phyloP scores from a whole-genome alignment of 2,113 vertebrate genomes.

The Pygoscelis adeliae region DNA sequence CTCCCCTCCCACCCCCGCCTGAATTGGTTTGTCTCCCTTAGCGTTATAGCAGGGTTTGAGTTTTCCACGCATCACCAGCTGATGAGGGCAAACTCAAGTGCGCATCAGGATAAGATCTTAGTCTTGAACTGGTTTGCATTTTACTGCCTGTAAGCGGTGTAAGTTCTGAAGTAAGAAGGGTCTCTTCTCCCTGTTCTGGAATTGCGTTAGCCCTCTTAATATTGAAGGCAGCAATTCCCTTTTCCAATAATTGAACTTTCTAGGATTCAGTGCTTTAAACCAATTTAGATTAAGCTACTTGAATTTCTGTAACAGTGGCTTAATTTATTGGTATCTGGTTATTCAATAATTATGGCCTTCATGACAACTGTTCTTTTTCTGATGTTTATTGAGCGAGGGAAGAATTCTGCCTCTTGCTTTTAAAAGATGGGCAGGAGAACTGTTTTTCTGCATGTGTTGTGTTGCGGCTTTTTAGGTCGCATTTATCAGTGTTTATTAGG shows the following conservation, averaged over 20 bases:
- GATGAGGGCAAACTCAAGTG: neutral
- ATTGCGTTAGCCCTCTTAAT: neutral
- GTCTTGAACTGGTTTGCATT: neutral
- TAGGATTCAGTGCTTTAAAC: neutral
- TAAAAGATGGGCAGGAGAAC: neutral
- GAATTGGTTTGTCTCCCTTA: neutral
- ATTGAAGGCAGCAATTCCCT: neutral
- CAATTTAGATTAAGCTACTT: neutral
- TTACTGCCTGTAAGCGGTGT: neutral
- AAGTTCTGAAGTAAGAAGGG: neutral
- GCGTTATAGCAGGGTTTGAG: rapidly evolving
- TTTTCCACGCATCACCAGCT: rapidly evolving
- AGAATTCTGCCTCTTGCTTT: neutral
- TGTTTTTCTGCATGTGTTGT: neutral
- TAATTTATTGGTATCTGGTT: neutral
- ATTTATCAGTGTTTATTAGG: neutral
- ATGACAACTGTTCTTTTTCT: neutral
- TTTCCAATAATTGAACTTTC: neutral
- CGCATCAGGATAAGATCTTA: neutral
- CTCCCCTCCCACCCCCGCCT: neutral
- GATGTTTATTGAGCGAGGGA: neutral
- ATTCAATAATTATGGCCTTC: neutral
- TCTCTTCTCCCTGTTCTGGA: neutral
- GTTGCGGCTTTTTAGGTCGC: neutral
- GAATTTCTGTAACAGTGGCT: neutral